These are phyloP conservation scores for Ennomos erosarius DNA, from an alignment of 2,888 invertebrate genomes.

Conservation along the genomic window DNA sequence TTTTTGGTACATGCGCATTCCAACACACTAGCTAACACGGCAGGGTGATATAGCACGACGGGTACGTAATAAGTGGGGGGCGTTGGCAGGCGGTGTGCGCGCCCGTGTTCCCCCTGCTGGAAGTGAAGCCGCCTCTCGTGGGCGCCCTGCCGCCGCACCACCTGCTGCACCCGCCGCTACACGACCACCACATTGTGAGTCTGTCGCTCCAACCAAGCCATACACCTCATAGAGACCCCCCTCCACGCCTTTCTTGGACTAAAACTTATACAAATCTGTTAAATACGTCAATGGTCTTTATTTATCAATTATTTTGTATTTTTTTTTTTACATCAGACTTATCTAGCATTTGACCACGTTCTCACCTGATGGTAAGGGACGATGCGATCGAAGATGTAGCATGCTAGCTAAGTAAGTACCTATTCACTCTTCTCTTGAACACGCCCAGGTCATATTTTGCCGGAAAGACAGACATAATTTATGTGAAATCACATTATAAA, in stretches of 20 bases:
- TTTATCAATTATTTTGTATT: too few species aligned
- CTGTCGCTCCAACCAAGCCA: constrained; percentile 52
- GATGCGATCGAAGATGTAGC: too few species aligned
- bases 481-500: too few species aligned
- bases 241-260: constrained; percentile 16
- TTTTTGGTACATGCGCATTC: too few species aligned
- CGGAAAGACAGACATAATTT: too few species aligned
- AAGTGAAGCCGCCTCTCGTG: constrained; percentile 81
- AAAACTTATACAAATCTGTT: constrained; percentile 2
- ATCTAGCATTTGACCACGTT: too few species aligned
- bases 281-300: too few species aligned
- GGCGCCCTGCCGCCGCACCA: constrained; percentile 82
- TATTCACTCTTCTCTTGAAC: too few species aligned
- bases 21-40: constrained; percentile 3
- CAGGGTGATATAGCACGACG: constrained; percentile 9
- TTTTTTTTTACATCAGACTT: too few species aligned
- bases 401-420: too few species aligned
- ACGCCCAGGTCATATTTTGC: too few species aligned
- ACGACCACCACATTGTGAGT: constrained; percentile 88
- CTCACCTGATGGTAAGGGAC: too few species aligned
- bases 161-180: constrained; percentile 86
- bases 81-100: constrained; percentile 78
- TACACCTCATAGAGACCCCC: constrained; percentile 46
- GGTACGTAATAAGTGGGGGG: constrained; percentile 38
- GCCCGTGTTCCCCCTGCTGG: constrained; percentile 84